Base-by-base conservation (phyloP, 2,888 invertebrate species). In the Coleophora flavipennella region DNA sequence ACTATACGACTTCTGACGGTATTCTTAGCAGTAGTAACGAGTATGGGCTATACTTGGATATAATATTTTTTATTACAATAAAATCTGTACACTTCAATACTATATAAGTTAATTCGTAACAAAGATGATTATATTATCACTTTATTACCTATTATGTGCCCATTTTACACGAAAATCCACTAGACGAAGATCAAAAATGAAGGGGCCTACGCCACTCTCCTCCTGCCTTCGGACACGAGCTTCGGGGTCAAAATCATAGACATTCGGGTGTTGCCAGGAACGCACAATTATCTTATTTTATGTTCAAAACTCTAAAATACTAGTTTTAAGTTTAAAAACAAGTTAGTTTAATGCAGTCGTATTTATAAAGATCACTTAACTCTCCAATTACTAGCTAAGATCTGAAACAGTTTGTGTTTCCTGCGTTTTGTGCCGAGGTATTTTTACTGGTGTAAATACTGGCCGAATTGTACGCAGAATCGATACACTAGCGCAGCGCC, bases 211-310 rank as follows among this genome's bases (percentile, higher is more conserved):
- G 76, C 76, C 71, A 67, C 79, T 76, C 78, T 75, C 67, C 71
- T 73, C 73, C 75, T 76, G 77, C 77, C 13, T 79, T 75, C 70
- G 79, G 74, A 81, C 79, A 83, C 78, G 77, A 81, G 81, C 81
- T 78, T 79, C 81, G 85, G 81, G 85, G 85, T 85, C 85, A 85
- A 84, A 83, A 69, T 83, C 84, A 83, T 83, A 84, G 84, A 85
- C 76, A 77, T 65, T 57, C 58, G 50, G 66, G 79, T 69, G 80
- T 83, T 85, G 76, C 84, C 74, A 74, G 59, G 14, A 20, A 31
- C 31, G n/a, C 31, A 10, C 33, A 31, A 14, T 12, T n/a, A 13
- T n/a, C 43, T 38, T 36, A 45, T 40, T 33, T 37, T 10, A 33
- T 32, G 35, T 33, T 34, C 8, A 38, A 10, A 35, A 41, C 31